Conservation (phyloP, 2,113 vertebrate genomes). For the Scytalopus superciliaris region DNA sequence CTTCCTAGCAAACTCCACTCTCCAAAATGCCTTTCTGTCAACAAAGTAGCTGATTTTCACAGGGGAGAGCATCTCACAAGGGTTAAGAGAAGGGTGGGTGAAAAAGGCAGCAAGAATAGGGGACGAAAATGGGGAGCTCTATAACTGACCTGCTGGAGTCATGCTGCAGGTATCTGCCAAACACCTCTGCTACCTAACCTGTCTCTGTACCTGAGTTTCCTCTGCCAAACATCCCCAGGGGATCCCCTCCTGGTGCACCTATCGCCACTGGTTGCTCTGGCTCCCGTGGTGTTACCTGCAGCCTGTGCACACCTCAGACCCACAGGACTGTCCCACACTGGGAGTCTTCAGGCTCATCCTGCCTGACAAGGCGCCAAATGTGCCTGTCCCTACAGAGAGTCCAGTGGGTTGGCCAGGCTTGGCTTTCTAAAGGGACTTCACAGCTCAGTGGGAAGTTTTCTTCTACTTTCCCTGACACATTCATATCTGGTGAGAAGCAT, state of each 20-base stretch:
- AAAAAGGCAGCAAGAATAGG: background rate
- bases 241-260: background rate
- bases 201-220: fast-evolving
- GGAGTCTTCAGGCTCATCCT: background rate
- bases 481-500: background rate
- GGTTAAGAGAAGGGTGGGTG: background rate
- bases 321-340: fast-evolving
- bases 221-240: background rate
- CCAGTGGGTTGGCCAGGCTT: background rate
- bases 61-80: background rate
- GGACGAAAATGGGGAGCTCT: background rate
- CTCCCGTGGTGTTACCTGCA: background rate
- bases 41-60: background rate
- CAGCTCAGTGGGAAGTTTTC: background rate
- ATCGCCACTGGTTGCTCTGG: background rate
- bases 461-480: background rate
- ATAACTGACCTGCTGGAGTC: background rate
- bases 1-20: background rate
- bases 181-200: background rate
- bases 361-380: background rate
- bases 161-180: background rate
- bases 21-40: background rate
- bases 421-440: background rate
- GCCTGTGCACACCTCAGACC: background rate
- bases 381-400: background rate